A percentile compares a stretch with the other conserved stretches of the same genome.
Conservation (phyloP, 30 jellyfish, hydroid and myxozoan species). For the Rhopilema esculentum region DNA sequence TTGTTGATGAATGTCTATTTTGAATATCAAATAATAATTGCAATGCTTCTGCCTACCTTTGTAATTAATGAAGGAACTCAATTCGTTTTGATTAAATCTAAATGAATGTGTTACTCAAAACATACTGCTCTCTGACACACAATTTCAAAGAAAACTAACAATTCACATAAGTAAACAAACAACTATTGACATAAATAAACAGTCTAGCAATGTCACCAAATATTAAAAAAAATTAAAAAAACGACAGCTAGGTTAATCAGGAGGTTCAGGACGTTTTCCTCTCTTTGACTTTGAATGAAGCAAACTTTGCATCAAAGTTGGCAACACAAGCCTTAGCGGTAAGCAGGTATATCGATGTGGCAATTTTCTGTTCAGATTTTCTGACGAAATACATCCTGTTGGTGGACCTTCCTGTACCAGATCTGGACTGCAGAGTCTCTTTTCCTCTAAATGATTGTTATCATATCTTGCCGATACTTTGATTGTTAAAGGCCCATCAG, state of each 20-base stretch:
- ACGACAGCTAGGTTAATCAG: background rate
- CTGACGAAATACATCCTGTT: background rate
- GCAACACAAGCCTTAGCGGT: constrained; percentile 39
- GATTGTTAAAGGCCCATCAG: constrained; percentile 22
- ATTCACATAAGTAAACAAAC: too few relatives aligned
- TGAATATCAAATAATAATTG: too few relatives aligned
- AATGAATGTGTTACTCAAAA: too few relatives aligned
- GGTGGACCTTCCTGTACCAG: background rate
- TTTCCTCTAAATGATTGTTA: background rate
- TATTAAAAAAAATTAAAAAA: background rate
- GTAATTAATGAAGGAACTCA: too few relatives aligned
- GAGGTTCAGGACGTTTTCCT: constrained; percentile 5
- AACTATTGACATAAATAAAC: too few relatives aligned
- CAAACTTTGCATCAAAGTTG: constrained; percentile 46
- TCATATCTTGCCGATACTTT: background rate
- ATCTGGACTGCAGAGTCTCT: background rate
- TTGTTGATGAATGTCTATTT: too few relatives aligned
- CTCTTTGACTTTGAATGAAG: constrained; percentile 47
- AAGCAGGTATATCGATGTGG: constrained; percentile 31
- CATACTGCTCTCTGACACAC: too few relatives aligned
- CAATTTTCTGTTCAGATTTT: background rate
- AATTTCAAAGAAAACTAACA: too few relatives aligned
- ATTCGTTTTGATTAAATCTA: too few relatives aligned
- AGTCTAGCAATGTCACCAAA: background rate
- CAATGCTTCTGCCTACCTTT: too few relatives aligned